These are phyloP conservation scores for Glaucomys volans DNA, from an alignment of 2,113 vertebrate genomes.

Conservation along the genomic window DNA sequence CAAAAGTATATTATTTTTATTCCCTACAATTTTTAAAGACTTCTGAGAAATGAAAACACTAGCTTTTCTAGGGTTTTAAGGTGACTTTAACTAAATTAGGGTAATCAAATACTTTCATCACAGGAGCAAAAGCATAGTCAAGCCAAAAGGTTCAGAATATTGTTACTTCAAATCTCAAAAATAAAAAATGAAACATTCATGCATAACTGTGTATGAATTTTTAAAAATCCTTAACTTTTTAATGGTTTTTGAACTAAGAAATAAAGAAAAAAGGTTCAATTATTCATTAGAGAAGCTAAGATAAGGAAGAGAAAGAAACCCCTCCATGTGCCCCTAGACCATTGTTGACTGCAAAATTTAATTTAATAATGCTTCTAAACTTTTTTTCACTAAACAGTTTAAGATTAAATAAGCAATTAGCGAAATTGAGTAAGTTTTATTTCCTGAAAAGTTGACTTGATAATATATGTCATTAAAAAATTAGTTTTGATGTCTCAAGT, in stretches of 20 bases:
- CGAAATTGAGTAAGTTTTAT: neutral
- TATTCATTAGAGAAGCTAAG: neutral
- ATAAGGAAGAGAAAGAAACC: neutral
- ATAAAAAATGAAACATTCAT: neutral
- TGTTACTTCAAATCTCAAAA: slow-evolving; percentile 1
- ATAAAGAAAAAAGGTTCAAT: neutral
- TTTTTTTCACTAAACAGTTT: slow-evolving; percentile 5
- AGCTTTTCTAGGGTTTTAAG: neutral
- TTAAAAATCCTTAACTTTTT: neutral
- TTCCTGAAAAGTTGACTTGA: neutral
- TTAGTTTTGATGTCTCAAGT: neutral
- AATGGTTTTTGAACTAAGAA: neutral
- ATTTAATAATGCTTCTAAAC: neutral
- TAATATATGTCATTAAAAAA: neutral
- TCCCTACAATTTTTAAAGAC: neutral
- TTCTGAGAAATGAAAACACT: neutral
- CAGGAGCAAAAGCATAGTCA: neutral
- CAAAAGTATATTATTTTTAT: neutral
- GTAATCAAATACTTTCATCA: neutral
- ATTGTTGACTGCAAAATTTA: neutral
- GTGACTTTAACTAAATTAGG: neutral
- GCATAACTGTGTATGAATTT: neutral
- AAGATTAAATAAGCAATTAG: neutral
- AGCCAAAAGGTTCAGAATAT: neutral
- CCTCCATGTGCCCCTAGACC: neutral